phyloP scores from a whole-genome alignment of 1,140 invertebrate genomes.

The Drosophila lowei region DNA sequence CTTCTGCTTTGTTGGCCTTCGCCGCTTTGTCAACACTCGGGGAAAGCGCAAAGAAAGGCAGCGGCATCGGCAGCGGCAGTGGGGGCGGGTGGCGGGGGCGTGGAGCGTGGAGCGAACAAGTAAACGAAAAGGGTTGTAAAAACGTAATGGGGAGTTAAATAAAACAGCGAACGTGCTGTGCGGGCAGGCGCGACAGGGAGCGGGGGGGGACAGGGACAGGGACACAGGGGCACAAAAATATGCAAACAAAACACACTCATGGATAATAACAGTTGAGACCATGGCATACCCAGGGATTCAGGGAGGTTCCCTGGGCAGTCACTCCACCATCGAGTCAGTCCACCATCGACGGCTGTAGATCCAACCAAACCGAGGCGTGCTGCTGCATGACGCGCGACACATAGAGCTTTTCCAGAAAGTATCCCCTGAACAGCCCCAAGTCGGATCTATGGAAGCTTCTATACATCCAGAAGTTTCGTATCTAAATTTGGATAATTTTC shows the following conservation, averaged over 20 bases:
- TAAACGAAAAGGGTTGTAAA: constrained; percentile 72
- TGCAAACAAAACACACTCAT: constrained; percentile 20
- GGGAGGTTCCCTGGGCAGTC: no score
- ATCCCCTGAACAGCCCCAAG: no score
- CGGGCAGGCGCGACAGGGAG: background rate
- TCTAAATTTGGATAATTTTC: no score
- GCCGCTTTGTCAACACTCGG: constrained; percentile 67
- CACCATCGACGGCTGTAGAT: no score
- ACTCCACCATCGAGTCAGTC: no score
- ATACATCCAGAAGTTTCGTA: no score
- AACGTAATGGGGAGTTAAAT: constrained; percentile 77
- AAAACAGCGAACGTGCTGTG: constrained; percentile 66
- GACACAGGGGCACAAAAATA: constrained; percentile 27
- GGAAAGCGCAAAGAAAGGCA: constrained; percentile 6
- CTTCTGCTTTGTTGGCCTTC: constrained; percentile 70
- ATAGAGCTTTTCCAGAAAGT: no score
- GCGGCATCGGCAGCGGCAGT: no score
- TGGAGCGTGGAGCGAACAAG: constrained; percentile 14
- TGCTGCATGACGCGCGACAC: no score
- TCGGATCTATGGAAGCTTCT: no score
- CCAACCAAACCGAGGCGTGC: no score
- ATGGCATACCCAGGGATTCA: no score
- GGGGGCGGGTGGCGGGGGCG: background rate
- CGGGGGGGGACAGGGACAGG: background rate
- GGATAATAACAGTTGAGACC: background rate